Evolutionary conservation across 2,113 vertebrate species (phyloP).

Genomic region (Takifugu flavidus): DNA sequence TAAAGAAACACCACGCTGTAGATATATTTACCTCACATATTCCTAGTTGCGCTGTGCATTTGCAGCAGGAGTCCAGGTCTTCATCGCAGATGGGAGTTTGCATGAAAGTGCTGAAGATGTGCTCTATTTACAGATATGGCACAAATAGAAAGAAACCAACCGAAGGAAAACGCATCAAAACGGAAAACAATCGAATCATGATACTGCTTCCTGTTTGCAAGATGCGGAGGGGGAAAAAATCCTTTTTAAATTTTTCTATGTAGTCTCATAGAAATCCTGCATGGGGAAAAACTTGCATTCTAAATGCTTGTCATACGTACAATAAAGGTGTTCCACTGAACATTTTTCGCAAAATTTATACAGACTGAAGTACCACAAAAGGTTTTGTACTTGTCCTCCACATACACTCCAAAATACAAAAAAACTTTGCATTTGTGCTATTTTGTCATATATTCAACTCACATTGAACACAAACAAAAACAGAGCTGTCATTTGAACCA

Average conservation of each 20-base stretch:
- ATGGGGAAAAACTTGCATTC: too few species aligned
- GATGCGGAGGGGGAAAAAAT: too few species aligned
- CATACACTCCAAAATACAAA: neutral
- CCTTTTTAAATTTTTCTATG: too few species aligned
- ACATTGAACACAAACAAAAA: constrained; percentile 13
- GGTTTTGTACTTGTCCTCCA: neutral
- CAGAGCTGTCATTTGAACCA: neutral
- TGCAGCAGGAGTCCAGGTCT: constrained; percentile 42
- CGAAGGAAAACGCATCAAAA: neutral
- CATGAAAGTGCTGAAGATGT: constrained; percentile 46
- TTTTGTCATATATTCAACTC: neutral
- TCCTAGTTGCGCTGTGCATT: constrained; percentile 51
- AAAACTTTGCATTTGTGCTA: neutral
- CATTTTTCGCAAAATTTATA: too few species aligned
- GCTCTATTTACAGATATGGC: constrained; percentile 62
- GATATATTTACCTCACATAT: constrained; percentile 65
- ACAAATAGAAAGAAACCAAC: constrained; percentile 18
- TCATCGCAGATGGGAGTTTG: constrained; percentile 37
- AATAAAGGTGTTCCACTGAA: too few species aligned
- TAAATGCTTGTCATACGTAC: too few species aligned
- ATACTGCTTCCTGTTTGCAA: too few species aligned
- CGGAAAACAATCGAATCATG: too few species aligned
- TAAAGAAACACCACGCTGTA: constrained; percentile 62
- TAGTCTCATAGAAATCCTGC: too few species aligned
- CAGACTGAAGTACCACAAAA: neutral